Evolutionary conservation across 2,888 invertebrate species (phyloP), one percentile per base, ranked within the genome.

Genomic region (Alviniconcha strummeri): DNA sequence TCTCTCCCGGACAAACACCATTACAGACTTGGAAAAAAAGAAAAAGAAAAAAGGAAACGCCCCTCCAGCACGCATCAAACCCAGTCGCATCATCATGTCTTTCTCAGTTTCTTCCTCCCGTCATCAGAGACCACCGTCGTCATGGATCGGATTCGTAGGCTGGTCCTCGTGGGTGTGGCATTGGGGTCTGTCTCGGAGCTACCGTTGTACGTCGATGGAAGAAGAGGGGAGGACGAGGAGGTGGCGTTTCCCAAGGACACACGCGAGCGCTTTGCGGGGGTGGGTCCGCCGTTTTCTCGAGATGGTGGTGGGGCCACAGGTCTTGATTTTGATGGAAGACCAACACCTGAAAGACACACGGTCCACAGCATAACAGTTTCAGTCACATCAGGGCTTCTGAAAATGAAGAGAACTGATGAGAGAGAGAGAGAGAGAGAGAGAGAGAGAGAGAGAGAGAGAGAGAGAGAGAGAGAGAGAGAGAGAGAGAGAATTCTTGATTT

Each of bases 121-220:
- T 89, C 89, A 56, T 86, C 89, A 4, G 89, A 88, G 1, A 87
- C 84, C 4, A 86, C 88, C 0, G 91, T 90, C 5, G 91, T 90
- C 88, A 90, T 89, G 71, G 90, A 87, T 9, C 90, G 90, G 19
- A 91, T 88, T 60, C 91, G 88, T 54, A 88, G 89, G 84, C 91
- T 91, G 72, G 88, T 88, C 56, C 91, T 83, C 4, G 89, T 90
- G 7, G 91, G 91, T 0, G 91, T 90, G 71, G 83, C 60, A 11
- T 69, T 75, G 55, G 69, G 82, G 56, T 84, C 82, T 7, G 0
- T 36, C 11, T 67, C 81, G 7, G 75, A n/a, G 67, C 84, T 67
- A 71, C 85, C 84, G 78, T 82, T 87, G 17, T 85, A 85, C 2
- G 83, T 6, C 13, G 55, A 69, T 11, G 81, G 36, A 8, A 67